phyloP scores from a whole-genome alignment of 2,888 invertebrate genomes.

The Horisme vitalbata region DNA sequence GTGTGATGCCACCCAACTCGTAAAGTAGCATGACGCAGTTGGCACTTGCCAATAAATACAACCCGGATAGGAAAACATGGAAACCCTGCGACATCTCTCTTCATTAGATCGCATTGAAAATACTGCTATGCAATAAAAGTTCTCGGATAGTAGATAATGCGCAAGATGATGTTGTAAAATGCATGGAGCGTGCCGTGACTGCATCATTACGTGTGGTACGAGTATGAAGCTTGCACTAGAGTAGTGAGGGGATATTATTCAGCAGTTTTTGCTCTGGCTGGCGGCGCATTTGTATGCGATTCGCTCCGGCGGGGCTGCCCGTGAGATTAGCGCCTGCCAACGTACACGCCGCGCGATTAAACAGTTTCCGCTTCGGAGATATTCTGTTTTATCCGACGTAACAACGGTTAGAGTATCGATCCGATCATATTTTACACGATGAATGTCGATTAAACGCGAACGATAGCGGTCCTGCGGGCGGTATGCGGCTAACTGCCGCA shows the following conservation, averaged over 20 bases:
- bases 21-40: constrained; percentile 62
- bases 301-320: constrained; percentile 67
- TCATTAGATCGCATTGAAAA: constrained; percentile 29
- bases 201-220: constrained; percentile 59
- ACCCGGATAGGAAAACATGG: constrained; percentile 14
- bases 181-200: constrained; percentile 60
- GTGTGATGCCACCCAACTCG: constrained; percentile 54
- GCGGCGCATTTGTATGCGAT: constrained; percentile 76
- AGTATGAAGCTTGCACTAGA: constrained; percentile 57
- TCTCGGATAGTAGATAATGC: constrained; percentile 35
- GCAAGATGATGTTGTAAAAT: constrained; percentile 57
- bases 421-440: constrained; percentile 29
- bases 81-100: constrained; percentile 16
- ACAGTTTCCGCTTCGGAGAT: constrained; percentile 64
- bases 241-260: constrained; percentile 70
- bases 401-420: constrained; percentile 28
- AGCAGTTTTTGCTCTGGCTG: constrained; percentile 69
- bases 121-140: constrained; percentile 34
- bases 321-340: constrained; percentile 69
- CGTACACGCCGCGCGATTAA: constrained; percentile 67
- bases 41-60: constrained; percentile 62
- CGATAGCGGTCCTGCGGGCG: constrained; percentile 42
- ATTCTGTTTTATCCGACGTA: constrained; percentile 35
- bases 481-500: constrained; percentile 43
- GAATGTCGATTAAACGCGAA: constrained; percentile 34